phyloP scores from a whole-genome alignment of 2,113 vertebrate species.

The Laticauda laticaudata region DNA sequence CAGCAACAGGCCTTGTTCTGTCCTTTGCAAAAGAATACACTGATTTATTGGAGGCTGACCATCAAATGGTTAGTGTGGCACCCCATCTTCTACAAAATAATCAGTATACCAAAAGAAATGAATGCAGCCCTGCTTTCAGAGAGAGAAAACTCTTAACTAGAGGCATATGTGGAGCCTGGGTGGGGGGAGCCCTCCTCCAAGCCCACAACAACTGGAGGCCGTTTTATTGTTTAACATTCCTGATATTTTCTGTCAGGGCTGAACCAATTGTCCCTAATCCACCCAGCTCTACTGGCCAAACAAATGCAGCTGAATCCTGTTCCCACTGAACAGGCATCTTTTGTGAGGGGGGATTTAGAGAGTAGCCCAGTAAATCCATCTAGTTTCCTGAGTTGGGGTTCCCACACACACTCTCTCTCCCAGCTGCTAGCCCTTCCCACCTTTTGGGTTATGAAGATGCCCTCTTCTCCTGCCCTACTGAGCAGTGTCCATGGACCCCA shows the following conservation, averaged over 20 bases:
- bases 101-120: not conserved
- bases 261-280: slow-evolving; percentile 74
- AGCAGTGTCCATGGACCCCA: not conserved
- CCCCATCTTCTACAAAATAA: not conserved
- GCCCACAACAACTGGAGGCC: slow-evolving; percentile 62
- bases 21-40: not conserved
- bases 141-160: not conserved
- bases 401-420: slow-evolving; percentile 50
- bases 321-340: slow-evolving; percentile 67
- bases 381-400: slow-evolving; percentile 67
- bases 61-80: not conserved
- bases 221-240: slow-evolving; percentile 72
- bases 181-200: not conserved
- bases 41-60: not conserved
- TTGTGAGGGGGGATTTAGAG: slow-evolving; percentile 67
- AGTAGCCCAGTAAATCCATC: slow-evolving; percentile 66
- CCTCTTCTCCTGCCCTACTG: not conserved
- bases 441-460: not conserved
- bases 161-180: not conserved
- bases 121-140: not conserved
- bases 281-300: slow-evolving; percentile 68
- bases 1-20: not conserved
- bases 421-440: slow-evolving; percentile 25
- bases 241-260: slow-evolving; percentile 71
- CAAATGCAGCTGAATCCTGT: slow-evolving; percentile 70